phyloP scores from a whole-genome alignment of 2,888 invertebrate species.

The Microplitis manilae region DNA sequence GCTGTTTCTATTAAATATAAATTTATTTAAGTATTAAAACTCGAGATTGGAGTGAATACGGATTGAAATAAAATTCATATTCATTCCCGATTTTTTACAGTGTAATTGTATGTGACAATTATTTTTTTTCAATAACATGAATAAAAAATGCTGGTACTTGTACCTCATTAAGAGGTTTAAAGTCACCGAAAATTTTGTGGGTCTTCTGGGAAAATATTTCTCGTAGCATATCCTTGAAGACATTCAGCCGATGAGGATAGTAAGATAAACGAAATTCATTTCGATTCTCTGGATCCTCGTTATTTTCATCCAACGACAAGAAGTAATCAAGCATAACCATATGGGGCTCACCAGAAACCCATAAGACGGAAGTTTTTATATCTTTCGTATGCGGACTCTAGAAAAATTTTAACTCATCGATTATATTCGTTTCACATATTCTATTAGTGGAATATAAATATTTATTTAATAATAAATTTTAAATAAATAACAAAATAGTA shows the following conservation, averaged over 20 bases:
- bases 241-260: conserved; percentile 85
- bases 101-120: not conserved
- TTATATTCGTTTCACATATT: conserved; percentile 4
- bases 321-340: conserved; percentile 88
- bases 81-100: too few relatives aligned
- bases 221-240: conserved; percentile 81
- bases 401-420: conserved; percentile 45
- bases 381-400: conserved; percentile 87
- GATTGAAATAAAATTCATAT: too few relatives aligned
- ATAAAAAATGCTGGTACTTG: conserved; percentile 86
- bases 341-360: conserved; percentile 82
- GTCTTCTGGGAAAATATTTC: conserved; percentile 79
- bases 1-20: too few relatives aligned
- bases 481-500: not conserved
- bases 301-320: conserved; percentile 72
- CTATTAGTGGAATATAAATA: not conserved
- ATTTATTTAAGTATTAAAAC: too few relatives aligned
- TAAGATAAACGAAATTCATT: conserved; percentile 91
- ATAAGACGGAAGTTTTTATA: conserved; percentile 88
- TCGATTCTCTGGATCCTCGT: conserved; percentile 64
- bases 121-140: conserved; percentile 82
- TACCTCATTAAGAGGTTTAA: conserved; percentile 79
- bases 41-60: too few relatives aligned
- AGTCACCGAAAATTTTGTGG: conserved; percentile 86
- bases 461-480: too few relatives aligned